A percentile compares a stretch with the other conserved stretches of the same genome.
These are phyloP conservation scores for Phortica magna DNA, from an alignment of 2,888 invertebrate genomes.

Conservation along the genomic window DNA sequence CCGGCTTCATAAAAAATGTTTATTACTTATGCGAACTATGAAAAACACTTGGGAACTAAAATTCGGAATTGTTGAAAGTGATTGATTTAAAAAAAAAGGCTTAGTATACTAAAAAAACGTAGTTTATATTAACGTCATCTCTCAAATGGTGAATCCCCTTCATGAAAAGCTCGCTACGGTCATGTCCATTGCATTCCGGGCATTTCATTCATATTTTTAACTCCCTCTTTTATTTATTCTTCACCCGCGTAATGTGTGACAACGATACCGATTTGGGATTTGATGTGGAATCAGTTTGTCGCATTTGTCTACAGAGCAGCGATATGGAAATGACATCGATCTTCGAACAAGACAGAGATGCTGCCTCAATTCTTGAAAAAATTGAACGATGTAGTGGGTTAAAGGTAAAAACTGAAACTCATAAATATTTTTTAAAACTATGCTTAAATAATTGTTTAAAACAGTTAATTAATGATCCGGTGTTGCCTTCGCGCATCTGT, in stretches of 20 bases:
- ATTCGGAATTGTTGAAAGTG: no score
- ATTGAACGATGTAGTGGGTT: conserved; percentile 73
- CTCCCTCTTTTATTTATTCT: no score
- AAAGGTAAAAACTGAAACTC: conserved; percentile 53
- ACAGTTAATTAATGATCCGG: conserved; percentile 64
- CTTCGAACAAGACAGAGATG: conserved; percentile 55
- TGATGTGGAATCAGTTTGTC: conserved; percentile 63
- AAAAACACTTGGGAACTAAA: no score
- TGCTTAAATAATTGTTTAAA: background rate
- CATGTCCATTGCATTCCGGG: no score
- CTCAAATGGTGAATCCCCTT: no score
- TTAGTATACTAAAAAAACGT: no score
- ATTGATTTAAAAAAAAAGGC: no score
- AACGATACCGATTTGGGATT: background rate
- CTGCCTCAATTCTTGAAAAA: conserved; percentile 58
- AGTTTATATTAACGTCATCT: no score
- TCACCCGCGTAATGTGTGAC: background rate
- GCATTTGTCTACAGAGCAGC: conserved; percentile 70
- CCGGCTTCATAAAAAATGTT: no score
- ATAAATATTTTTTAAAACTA: background rate
- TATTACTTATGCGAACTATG: no score
- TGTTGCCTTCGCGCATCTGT: conserved; percentile 74
- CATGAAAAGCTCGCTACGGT: no score
- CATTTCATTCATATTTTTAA: no score
- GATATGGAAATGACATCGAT: conserved; percentile 69